A percentile compares a stretch with the other conserved stretches of the same genome.
These are phyloP conservation scores for Eleutherodactylus coqui DNA, from an alignment of 2,797 vertebrate genomes.

Conservation along the genomic window DNA sequence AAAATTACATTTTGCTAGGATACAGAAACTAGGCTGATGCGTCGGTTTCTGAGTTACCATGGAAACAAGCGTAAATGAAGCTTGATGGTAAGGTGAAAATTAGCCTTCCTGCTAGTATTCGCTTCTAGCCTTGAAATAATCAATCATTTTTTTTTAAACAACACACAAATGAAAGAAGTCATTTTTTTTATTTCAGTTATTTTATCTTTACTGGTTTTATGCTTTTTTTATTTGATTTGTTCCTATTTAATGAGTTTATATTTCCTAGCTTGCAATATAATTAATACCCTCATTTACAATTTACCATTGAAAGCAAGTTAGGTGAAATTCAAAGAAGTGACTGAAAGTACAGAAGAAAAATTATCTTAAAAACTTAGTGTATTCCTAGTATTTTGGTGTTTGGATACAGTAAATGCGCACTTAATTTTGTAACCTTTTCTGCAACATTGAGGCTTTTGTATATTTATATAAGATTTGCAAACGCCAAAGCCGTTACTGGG, in stretches of 20 bases:
- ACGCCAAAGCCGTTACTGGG: background rate
- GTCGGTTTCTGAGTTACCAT: constrained; percentile 33
- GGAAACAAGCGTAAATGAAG: constrained; percentile 58
- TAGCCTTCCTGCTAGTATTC: constrained; percentile 17
- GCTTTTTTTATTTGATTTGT: background rate
- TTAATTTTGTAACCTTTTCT: background rate
- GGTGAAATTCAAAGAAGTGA: background rate
- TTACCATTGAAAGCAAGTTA: background rate
- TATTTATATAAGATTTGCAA: background rate
- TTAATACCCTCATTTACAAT: background rate
- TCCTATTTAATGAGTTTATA: background rate
- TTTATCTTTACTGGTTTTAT: background rate
- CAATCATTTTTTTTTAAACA: constrained; percentile 20
- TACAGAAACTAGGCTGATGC: constrained; percentile 41
- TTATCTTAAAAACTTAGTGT: background rate
- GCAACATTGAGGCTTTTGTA: background rate
- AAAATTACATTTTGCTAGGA: constrained; percentile 56
- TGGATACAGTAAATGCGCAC: background rate
- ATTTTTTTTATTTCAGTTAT: background rate
- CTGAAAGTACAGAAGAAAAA: background rate
- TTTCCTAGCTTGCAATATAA: background rate
- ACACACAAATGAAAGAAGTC: background rate
- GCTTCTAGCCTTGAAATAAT: constrained; percentile 31
- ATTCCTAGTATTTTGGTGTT: background rate
- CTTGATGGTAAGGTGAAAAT: constrained; percentile 50